Conservation (phyloP, 2,797 vertebrate genomes). For the Agapornis canus region DNA sequence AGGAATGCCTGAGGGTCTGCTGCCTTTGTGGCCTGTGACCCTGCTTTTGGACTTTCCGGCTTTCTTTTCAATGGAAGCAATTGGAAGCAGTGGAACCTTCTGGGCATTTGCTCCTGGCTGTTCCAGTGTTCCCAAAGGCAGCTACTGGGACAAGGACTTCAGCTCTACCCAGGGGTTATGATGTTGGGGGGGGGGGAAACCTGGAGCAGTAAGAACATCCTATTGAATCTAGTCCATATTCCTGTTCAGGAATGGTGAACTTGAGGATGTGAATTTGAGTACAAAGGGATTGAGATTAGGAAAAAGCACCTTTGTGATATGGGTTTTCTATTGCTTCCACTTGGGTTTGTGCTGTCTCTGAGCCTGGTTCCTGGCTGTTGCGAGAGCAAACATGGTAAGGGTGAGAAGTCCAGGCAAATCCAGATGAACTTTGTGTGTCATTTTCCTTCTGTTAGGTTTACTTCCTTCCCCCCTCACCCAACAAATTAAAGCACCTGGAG, state of each 20-base stretch:
- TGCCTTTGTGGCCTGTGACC: neutral
- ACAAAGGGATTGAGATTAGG: neutral
- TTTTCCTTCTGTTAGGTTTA: neutral
- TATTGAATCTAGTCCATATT: neutral
- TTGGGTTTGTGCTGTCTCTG: neutral
- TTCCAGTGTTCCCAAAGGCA: neutral
- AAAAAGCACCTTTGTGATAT: neutral
- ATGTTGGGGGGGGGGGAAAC: neutral
- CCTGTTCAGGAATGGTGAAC: neutral
- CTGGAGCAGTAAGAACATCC: neutral
- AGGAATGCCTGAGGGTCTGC: neutral
- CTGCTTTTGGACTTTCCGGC: neutral
- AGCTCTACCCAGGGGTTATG: neutral
- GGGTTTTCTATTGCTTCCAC: neutral
- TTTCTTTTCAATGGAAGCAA: neutral
- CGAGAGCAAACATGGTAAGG: neutral
- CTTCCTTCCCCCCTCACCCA: rapidly evolving
- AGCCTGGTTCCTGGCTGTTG: neutral
- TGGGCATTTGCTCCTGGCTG: neutral
- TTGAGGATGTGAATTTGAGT: neutral
- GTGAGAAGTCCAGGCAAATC: neutral
- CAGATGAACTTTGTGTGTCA: neutral
- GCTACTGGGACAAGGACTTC: neutral
- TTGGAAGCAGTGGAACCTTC: neutral
- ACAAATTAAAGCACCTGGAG: neutral